Percentiles rank a stretch among this genome's conserved stretches.
Evolutionary conservation across 2,113 vertebrate genomes (phyloP).

Genomic region (Henicopernis longicauda): DNA sequence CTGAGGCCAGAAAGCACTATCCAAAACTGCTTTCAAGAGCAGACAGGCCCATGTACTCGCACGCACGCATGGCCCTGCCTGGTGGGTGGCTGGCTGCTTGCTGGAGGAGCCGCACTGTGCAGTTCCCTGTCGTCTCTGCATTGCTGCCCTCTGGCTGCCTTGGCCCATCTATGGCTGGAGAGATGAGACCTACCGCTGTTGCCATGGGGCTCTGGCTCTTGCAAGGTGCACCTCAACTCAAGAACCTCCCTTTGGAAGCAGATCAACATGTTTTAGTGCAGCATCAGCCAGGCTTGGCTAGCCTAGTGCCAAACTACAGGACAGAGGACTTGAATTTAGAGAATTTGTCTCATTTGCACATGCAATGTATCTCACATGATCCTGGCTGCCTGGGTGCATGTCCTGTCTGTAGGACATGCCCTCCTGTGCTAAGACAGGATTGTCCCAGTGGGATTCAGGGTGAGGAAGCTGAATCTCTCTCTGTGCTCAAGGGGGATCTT

Average conservation of each 20-base stretch:
- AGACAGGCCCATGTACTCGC: neutral
- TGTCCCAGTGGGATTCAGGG: neutral
- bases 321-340: neutral
- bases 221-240: neutral
- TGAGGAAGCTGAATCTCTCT: neutral
- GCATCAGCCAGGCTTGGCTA: neutral
- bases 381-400: neutral
- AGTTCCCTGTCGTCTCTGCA: neutral
- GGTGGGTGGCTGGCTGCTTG: neutral
- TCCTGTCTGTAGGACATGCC: neutral
- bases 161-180: neutral
- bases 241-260: neutral
- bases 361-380: rapidly evolving
- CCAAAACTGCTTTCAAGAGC: neutral
- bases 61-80: neutral
- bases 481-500: neutral
- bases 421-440: neutral
- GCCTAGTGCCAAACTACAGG: neutral
- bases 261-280: rapidly evolving
- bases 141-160: conserved; percentile 58
- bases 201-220: neutral
- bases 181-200: rapidly evolving
- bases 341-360: neutral
- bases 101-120: neutral
- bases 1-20: neutral